Conservation (phyloP, 1,140 invertebrate species). For the Danaus melanippus region DNA sequence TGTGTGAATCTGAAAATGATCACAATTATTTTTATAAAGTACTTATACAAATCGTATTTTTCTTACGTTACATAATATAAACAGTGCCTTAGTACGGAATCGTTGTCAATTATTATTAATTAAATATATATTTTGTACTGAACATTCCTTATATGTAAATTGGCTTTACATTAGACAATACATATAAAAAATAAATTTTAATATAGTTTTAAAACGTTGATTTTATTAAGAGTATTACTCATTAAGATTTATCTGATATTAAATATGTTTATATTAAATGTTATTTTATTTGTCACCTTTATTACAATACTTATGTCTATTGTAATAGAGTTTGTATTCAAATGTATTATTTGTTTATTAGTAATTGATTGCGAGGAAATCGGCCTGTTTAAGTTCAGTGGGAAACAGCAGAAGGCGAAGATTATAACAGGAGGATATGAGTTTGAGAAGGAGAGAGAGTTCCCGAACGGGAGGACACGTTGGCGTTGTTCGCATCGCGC, state of each 20-base stretch:
- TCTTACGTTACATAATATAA: constrained; percentile 1
- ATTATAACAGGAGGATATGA: constrained; percentile 35
- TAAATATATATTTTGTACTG: constrained; percentile 18
- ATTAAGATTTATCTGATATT: constrained; percentile 47
- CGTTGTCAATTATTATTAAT: constrained; percentile 42
- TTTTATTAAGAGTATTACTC: constrained; percentile 65
- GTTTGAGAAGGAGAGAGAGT: constrained; percentile 36
- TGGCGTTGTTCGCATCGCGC: constrained; percentile 33
- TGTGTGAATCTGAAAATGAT: background rate
- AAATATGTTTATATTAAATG: constrained; percentile 50
- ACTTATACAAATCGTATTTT: constrained; percentile 8
- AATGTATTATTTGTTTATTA: no score
- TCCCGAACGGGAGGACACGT: constrained; percentile 33
- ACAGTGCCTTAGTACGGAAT: constrained; percentile 42
- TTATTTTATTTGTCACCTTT: constrained; percentile 6
- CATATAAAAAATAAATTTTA: constrained; percentile 44
- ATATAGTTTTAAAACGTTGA: constrained; percentile 52
- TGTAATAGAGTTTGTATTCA: no score
- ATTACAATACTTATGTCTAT: no score
- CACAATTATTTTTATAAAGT: background rate
- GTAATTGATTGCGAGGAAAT: constrained; percentile 1
- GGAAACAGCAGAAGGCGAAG: constrained; percentile 23
- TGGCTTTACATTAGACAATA: constrained; percentile 36
- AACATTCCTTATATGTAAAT: constrained; percentile 60
- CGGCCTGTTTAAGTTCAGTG: constrained; percentile 33